Evolutionary conservation across 2,113 vertebrate genomes (phyloP).

Genomic region (Bufo bufo): DNA sequence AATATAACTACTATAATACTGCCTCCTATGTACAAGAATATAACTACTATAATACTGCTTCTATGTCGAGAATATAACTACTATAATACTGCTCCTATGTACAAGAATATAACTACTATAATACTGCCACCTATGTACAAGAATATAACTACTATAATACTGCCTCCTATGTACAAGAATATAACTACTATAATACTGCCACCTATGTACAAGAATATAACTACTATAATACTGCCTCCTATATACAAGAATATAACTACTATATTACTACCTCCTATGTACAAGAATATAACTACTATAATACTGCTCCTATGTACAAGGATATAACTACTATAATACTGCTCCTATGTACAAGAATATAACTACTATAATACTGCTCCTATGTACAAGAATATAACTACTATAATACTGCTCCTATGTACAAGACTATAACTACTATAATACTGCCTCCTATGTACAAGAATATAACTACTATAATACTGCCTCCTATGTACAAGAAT

Average conservation of each 20-base stretch:
- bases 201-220: not conserved
- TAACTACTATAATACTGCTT: too few species aligned
- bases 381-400: not conserved
- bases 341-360: not conserved
- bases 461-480: slow-evolving; percentile 5
- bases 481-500: not conserved
- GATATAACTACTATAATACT: slow-evolving; percentile 2
- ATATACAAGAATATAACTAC: not conserved
- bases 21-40: too few species aligned
- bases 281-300: slow-evolving; percentile 5
- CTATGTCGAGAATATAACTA: not conserved
- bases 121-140: too few species aligned
- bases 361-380: slow-evolving; percentile 1
- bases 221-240: not conserved
- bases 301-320: not conserved
- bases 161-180: not conserved
- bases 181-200: not conserved
- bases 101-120: too few species aligned
- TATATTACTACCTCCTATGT: not conserved
- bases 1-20: too few species aligned
- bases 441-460: not conserved
- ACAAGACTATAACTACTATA: not conserved
- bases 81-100: not conserved
- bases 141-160: too few species aligned
- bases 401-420: not conserved